These are phyloP conservation scores for Urocolius indicus DNA, from an alignment of 2,113 vertebrate species.

Conservation along the genomic window DNA sequence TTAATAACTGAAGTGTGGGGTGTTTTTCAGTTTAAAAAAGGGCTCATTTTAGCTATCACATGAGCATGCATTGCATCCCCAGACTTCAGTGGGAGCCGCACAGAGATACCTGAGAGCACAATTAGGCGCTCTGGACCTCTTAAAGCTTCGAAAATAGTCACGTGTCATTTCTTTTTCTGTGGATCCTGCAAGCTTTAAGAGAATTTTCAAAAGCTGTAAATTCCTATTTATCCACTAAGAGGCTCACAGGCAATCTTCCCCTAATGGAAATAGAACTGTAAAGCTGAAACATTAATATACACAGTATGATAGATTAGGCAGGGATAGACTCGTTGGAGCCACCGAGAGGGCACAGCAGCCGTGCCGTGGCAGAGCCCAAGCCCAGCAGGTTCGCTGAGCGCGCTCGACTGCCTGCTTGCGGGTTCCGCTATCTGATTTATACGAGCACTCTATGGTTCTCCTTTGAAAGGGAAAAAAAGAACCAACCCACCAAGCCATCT, in stretches of 20 bases:
- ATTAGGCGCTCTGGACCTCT: slow-evolving; percentile 63
- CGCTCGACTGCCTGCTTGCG: not conserved
- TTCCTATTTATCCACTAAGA: slow-evolving; percentile 76
- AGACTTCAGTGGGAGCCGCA: slow-evolving; percentile 7
- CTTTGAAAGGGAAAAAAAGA: not conserved
- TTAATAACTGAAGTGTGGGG: slow-evolving; percentile 11
- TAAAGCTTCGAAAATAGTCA: slow-evolving; percentile 62
- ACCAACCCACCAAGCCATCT: not conserved
- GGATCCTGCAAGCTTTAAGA: slow-evolving; percentile 57
- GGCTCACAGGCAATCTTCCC: slow-evolving; percentile 63
- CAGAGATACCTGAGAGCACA: slow-evolving; percentile 44
- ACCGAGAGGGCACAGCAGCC: not conserved
- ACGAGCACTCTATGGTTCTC: not conserved
- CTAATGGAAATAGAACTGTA: slow-evolving; percentile 68
- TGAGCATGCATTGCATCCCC: slow-evolving; percentile 36
- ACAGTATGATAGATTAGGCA: slow-evolving; percentile 46
- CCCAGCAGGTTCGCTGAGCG: not conserved
- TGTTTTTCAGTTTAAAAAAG: slow-evolving; percentile 26
- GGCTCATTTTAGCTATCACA: not conserved
- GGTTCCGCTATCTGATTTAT: not conserved
- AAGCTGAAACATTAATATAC: slow-evolving; percentile 63
- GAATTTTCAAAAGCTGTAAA: slow-evolving; percentile 73
- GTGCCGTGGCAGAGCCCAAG: accelerated
- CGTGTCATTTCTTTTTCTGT: slow-evolving; percentile 65
- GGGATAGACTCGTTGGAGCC: not conserved